These are phyloP conservation scores for Trichopoda pennipes DNA, from an alignment of 2,888 invertebrate genomes.

Conservation along the genomic window DNA sequence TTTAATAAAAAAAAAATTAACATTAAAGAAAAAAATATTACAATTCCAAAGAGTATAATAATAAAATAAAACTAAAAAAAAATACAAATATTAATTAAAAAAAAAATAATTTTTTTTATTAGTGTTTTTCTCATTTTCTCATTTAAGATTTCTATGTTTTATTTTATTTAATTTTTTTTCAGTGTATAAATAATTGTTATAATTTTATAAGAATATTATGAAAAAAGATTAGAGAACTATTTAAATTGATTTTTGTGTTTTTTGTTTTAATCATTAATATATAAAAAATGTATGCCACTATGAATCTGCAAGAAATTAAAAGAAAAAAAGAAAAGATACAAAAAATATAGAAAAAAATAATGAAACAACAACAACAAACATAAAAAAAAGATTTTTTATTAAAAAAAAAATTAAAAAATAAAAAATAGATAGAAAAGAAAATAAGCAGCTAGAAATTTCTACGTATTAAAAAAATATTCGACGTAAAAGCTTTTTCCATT, in stretches of 20 bases:
- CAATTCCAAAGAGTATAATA: constrained; percentile 54
- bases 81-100: constrained; percentile 38
- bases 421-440: constrained; percentile 25
- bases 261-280: constrained; percentile 28
- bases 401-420: constrained; percentile 35
- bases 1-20: constrained; percentile 44
- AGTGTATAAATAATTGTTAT: constrained; percentile 66
- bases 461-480: not conserved
- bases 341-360: constrained; percentile 65
- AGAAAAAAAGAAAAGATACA: constrained; percentile 70
- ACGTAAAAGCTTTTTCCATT: not conserved
- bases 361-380: constrained; percentile 48
- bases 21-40: constrained; percentile 47
- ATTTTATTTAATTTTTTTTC: constrained; percentile 28
- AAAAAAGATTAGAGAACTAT: constrained; percentile 70
- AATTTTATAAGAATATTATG: constrained; percentile 70
- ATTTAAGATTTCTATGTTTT: constrained; percentile 46
- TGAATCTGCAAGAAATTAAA: constrained; percentile 73
- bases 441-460: constrained; percentile 28
- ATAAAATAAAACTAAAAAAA: constrained; percentile 54
- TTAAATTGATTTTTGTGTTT: constrained; percentile 41
- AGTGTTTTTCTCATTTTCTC: constrained; percentile 37
- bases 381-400: constrained; percentile 42
- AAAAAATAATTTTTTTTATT: constrained; percentile 35
- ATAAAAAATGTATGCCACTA: constrained; percentile 70